Evolutionary conservation across 2,113 vertebrate genomes (phyloP), one percentile per base, ranked within the genome.

Genomic region (Alectura lathami): DNA sequence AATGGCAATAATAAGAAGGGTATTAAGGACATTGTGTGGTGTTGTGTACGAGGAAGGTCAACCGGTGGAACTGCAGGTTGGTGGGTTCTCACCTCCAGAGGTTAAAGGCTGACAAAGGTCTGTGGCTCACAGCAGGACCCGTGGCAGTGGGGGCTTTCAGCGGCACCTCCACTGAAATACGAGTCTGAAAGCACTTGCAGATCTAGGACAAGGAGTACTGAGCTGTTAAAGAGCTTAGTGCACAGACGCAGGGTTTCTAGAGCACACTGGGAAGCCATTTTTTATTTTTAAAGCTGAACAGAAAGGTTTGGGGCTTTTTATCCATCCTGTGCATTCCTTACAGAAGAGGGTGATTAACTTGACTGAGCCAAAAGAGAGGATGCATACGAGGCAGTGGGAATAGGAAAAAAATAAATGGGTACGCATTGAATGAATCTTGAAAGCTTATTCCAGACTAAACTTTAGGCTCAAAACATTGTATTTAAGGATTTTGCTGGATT

Each of bases 221-320:
- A 42, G 34, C 40, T 64, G 9, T 48, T 6, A 5, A 7, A 51
- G 60, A 47, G 38, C 18, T 30, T 30, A 26, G 51, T 32, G 56
- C 45, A 8, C 6, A 64, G 22, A 16, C 0, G 0, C 3, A 2
- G 26, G 18, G 26, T 66, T 48, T 86, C 22, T 29, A 42, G 69
- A 60, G 27, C 45, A 48, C 13, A 1, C 32, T 17, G 15, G 60
- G 32, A 67, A 88, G 63, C 27, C 30, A 4, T 51, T 51, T 67
- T 68, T 69, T 48, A 1, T 54, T 14, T 34, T 50, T 72, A 40
- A 66, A 75, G 48, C 11, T 22, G 20, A 84, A 80, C 23, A 30
- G 47, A 43, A 72, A 24, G 42, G 36, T 12, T 17, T 72, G 23
- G 60, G 63, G 29, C 27, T 56, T 60, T 74, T 70, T 62, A 29